phyloP scores from a whole-genome alignment of 2,113 vertebrate genomes.

The Amblyornis subalaris region DNA sequence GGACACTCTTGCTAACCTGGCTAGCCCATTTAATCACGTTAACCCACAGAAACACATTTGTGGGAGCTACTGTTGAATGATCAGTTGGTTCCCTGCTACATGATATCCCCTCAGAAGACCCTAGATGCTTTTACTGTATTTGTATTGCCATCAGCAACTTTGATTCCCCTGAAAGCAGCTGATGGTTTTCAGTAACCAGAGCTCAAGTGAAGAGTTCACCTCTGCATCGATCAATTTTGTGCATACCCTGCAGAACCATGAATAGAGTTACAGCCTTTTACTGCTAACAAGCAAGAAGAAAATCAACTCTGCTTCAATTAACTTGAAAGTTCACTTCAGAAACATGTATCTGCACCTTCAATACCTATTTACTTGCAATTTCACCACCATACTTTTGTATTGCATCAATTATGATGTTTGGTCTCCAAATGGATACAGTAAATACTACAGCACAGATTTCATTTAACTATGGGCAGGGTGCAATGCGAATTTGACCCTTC shows the following conservation, averaged over 20 bases:
- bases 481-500: background rate
- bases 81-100: rapidly evolving
- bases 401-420: background rate
- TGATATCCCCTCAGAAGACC: background rate
- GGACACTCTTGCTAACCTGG: background rate
- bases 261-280: background rate
- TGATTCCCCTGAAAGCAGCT: background rate
- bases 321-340: background rate
- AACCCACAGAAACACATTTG: background rate
- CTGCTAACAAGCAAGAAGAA: background rate
- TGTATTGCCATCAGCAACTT: background rate
- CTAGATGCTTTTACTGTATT: background rate
- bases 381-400: background rate
- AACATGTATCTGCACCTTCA: background rate
- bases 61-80: background rate
- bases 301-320: background rate
- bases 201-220: background rate
- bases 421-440: background rate
- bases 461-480: background rate
- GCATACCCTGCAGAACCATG: background rate
- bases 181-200: background rate
- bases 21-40: background rate
- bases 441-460: background rate
- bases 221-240: background rate
- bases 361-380: background rate